phyloP scores from a whole-genome alignment of 2,113 vertebrate genomes.

The Brachypodius melanocephalos region DNA sequence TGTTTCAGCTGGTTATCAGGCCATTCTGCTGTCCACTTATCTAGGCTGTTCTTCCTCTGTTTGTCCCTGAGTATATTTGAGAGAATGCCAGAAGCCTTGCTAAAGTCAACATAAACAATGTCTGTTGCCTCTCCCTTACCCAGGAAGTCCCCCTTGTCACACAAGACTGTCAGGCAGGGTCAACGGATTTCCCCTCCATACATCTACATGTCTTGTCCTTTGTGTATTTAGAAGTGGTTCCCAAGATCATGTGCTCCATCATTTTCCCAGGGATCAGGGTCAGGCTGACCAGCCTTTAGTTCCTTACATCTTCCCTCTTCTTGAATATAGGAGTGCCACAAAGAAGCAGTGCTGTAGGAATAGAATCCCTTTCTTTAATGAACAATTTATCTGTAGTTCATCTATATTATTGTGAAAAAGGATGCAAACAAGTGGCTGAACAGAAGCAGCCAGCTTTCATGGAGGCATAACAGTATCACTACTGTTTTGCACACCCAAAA shows the following conservation, averaged over 20 bases:
- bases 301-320: neutral
- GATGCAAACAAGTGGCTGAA: neutral
- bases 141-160: neutral
- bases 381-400: neutral
- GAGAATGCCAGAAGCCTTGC: neutral
- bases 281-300: neutral
- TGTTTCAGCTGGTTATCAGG: neutral
- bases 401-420: neutral
- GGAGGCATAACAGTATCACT: neutral
- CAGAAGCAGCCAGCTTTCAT: neutral
- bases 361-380: neutral
- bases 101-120: neutral
- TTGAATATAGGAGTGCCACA: neutral
- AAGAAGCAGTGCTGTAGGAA: neutral
- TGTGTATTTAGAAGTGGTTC: neutral
- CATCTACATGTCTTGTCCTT: neutral
- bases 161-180: neutral
- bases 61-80: neutral
- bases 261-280: neutral
- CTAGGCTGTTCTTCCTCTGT: neutral
- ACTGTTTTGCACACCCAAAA: neutral
- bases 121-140: neutral
- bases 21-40: neutral
- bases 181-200: neutral
- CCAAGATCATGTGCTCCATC: neutral